Percentiles rank a stretch among this genome's conserved stretches.
Evolutionary conservation across 2,888 invertebrate genomes (phyloP).

Genomic region (Drosophila rubida): DNA sequence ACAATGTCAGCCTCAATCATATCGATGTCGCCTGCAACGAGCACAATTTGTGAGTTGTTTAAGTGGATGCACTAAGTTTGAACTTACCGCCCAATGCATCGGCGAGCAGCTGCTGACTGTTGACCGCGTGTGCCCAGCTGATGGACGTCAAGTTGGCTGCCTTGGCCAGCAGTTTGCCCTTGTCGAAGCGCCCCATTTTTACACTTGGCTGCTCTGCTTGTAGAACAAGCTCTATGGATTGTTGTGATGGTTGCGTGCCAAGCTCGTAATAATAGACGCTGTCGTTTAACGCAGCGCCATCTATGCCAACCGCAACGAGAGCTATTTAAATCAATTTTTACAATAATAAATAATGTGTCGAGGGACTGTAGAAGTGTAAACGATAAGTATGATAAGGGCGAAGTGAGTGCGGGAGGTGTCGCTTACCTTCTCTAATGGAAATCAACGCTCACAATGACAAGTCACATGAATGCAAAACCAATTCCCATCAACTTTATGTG

Average conservation of each 20-base stretch:
- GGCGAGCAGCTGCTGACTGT: slow-evolving; percentile 88
- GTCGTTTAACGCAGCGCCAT: slow-evolving; percentile 54
- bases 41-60: not conserved
- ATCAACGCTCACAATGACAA: slow-evolving; percentile 21
- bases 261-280: slow-evolving; percentile 48
- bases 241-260: not conserved
- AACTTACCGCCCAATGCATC: slow-evolving; percentile 87
- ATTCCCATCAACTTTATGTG: not conserved
- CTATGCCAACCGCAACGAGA: slow-evolving; percentile 44
- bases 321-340: slow-evolving; percentile 28
- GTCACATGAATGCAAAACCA: slow-evolving; percentile 42
- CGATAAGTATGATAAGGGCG: not conserved
- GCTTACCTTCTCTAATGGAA: slow-evolving; percentile 29
- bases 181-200: slow-evolving; percentile 44
- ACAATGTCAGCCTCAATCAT: slow-evolving; percentile 96
- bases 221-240: slow-evolving; percentile 21
- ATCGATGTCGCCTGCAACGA: slow-evolving; percentile 86
- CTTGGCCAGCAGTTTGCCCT: slow-evolving; percentile 36
- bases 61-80: not conserved
- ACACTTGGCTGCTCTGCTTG: slow-evolving; percentile 18
- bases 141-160: slow-evolving; percentile 88
- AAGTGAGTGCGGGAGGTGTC: not conserved
- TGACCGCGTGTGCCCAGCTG: slow-evolving; percentile 95
- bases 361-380: not conserved
- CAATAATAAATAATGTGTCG: slow-evolving; percentile 3